Base-by-base conservation (phyloP, 2,797 vertebrate species). In the Eutrigla gurnardus region DNA sequence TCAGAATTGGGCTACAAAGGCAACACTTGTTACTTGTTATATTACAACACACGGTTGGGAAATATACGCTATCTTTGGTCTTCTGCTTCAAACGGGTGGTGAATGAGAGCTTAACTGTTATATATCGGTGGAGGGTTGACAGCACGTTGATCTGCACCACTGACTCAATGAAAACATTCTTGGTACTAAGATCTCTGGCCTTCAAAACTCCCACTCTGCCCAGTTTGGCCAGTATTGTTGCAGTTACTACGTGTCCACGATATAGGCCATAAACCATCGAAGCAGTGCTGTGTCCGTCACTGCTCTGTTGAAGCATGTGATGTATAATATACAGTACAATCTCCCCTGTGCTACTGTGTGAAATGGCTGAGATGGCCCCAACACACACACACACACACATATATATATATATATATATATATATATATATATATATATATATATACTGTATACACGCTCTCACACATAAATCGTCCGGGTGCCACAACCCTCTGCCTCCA, bases 401-500 rank as follows among this genome's bases (percentile, higher is more conserved):
- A 40, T 1, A n/a, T 17, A 53, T 7, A 45, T 33, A 62, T 32
- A 62, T 32, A 55, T 13, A 57, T 14, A 43, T 49, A 70, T 36
- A 58, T 32, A 25, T 25, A 63, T 25, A 65, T 18, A 43, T 45
- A 64, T 36, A n/a, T 35, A 33, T 18, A 45, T 17, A 64, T 35
- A 14, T 12, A 57, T 43, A 35, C 15, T 25, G 7, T n/a, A 36
- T 52, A 55, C 42, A 54, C 55, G 58, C 49, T 47, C 52, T 37
- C 58, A 74, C 42, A 53, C 53, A 52, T 2, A 52, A 11, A 53
- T 33, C 45, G 7, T 62, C 17, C 14, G n/a, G 7, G 1, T 45
- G 67, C 57, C 18, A 32, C 40, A 52, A 45, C 62, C 70, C 73
- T 78, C 53, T 46, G 49, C 65, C 45, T 68, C 55, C 66, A 70